These are phyloP conservation scores for Bungarus multicinctus DNA, from an alignment of 2,113 vertebrate genomes.

Conservation along the genomic window DNA sequence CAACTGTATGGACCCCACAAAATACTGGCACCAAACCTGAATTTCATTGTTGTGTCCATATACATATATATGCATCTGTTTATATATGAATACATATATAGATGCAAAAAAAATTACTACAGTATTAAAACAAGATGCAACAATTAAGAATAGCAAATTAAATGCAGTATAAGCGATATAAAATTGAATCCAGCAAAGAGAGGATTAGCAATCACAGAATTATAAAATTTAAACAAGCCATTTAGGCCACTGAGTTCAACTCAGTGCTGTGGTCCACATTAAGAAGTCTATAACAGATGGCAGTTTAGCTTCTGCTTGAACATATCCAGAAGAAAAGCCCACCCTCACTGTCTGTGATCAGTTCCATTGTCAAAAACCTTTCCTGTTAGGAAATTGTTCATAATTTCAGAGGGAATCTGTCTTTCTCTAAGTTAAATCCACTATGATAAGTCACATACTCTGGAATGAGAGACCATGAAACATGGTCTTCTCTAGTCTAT, in stretches of 20 bases:
- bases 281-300: not conserved
- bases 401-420: not conserved
- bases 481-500: not conserved
- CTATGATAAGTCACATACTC: not conserved
- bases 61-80: not conserved
- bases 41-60: not conserved
- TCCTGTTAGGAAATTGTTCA: not conserved
- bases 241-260: not conserved
- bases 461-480: not conserved
- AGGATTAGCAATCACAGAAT: not conserved
- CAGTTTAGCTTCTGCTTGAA: not conserved
- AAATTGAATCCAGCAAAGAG: not conserved
- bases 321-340: not conserved
- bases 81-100: not conserved
- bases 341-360: not conserved
- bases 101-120: not conserved
- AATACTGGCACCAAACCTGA: not conserved
- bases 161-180: not conserved
- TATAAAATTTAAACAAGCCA: not conserved
- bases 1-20: not conserved
- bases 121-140: not conserved
- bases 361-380: not conserved
- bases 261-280: not conserved
- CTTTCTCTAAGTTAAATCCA: not conserved
- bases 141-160: not conserved